Base-by-base conservation (phyloP, 92 coral and sea anemone species). In the Zoanthus sociatus region DNA sequence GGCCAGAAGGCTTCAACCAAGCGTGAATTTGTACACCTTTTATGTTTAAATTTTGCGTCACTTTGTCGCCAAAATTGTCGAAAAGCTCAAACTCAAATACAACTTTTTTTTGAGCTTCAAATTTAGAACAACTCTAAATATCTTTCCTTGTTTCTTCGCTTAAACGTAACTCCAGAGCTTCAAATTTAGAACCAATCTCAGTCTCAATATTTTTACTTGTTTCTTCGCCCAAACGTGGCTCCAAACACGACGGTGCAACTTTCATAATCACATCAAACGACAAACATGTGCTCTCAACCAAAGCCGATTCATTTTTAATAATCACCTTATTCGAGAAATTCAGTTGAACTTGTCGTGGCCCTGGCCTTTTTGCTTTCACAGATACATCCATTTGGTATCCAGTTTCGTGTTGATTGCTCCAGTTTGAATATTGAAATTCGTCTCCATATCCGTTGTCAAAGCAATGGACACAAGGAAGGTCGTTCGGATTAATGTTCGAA, bases 41-140 rank as follows among this genome's bases (percentile, higher is more conserved):
- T 64, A 16, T 17, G 70, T 13, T 3, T 26, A 26, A 26, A 13
- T n/a, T 3, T 7, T 64, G 30, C 18, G 70, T n/a, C 30, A 64
- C 9, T 21, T 17, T 9, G 18, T 64, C 18, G 70, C 70, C 21
- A 64, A 20, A 64, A 64, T 15, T 64, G 70, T 64, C 70, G 3
- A 16, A 15, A 64, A 64, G 70, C 70, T 16, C 9, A 16, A 64
- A 21, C 8, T 64, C 30, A 64, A 64, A 64, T 6, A 64, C 70
- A 16, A 64, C 30, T 13, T 1, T 3, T 0, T 64, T 20, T 15
- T 92, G 90, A 61, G 92, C 94, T 63, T 91, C 92, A 66, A 76
- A 89, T 15, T 54, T 54, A n/a, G 42, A 37, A 37, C 70, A 8
- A 15, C 9, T 64, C 1, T 64, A 2, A 15, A 64, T 64, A 2